These are phyloP conservation scores for Sturnus vulgaris DNA, from an alignment of 2,113 vertebrate species.

Conservation along the genomic window DNA sequence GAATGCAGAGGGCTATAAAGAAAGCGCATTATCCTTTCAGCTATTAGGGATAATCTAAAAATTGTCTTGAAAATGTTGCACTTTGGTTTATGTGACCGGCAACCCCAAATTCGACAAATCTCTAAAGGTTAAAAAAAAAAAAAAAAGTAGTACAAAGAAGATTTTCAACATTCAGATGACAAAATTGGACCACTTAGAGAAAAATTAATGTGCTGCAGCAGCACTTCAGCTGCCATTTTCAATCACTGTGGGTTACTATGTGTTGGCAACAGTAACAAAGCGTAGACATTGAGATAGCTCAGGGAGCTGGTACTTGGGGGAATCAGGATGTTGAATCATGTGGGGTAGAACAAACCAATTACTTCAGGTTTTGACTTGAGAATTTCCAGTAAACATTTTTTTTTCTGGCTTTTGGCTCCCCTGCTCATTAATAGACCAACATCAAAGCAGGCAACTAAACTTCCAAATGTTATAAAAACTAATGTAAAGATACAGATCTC, in stretches of 20 bases:
- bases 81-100: slow-evolving; percentile 35
- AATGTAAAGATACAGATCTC: slow-evolving; percentile 76
- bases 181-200: slow-evolving; percentile 73
- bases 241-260: slow-evolving; percentile 72
- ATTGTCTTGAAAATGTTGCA: slow-evolving; percentile 60
- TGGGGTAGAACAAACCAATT: slow-evolving; percentile 77
- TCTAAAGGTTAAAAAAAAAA: slow-evolving; percentile 17
- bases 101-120: slow-evolving; percentile 50
- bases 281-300: slow-evolving; percentile 57
- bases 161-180: slow-evolving; percentile 61
- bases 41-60: slow-evolving; percentile 66
- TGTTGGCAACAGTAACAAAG: slow-evolving; percentile 73
- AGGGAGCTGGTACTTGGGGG: slow-evolving; percentile 65
- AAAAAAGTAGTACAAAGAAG: slow-evolving; percentile 31
- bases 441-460: slow-evolving; percentile 85
- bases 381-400: slow-evolving; percentile 69
- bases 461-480: slow-evolving; percentile 79
- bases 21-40: slow-evolving; percentile 61
- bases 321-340: slow-evolving; percentile 69
- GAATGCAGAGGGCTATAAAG: slow-evolving; percentile 58
- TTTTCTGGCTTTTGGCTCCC: slow-evolving; percentile 52
- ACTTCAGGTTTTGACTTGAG: slow-evolving; percentile 77
- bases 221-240: slow-evolving; percentile 78
- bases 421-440: slow-evolving; percentile 70
- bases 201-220: slow-evolving; percentile 71